Percentiles rank a stretch among this genome's conserved stretches.
Evolutionary conservation across 1,140 invertebrate species (phyloP).

Genomic region (Copidosoma floridanum): DNA sequence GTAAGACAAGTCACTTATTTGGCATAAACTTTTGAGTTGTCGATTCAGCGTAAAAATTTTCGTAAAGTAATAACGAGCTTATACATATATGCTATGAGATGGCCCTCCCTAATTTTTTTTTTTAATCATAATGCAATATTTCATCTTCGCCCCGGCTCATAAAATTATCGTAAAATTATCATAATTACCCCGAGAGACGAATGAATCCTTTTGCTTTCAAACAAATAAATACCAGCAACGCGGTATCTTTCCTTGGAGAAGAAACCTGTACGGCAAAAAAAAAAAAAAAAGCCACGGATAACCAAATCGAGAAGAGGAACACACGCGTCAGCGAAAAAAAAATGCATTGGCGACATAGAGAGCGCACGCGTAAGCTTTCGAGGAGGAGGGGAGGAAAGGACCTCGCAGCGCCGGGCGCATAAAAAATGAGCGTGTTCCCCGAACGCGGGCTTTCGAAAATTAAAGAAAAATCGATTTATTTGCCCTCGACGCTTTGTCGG

Average conservation of each 20-base stretch:
- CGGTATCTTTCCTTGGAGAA: not conserved
- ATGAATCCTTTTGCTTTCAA: no score
- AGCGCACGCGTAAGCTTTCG: not conserved
- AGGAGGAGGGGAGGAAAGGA: not conserved
- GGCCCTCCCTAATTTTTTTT: no score
- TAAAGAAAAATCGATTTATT: constrained; percentile 31
- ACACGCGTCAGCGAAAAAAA: not conserved
- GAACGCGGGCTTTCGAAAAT: constrained; percentile 13
- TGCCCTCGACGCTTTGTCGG: constrained; percentile 23
- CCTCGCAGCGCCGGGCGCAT: constrained; percentile 6
- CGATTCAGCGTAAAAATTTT: no score
- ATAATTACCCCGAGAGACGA: not conserved
- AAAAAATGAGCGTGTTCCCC: constrained; percentile 18
- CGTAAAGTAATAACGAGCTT: no score
- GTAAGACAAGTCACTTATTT: no score
- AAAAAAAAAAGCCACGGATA: no score
- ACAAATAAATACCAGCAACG: not conserved
- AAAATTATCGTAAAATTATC: constrained; percentile 1
- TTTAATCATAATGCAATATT: no score
- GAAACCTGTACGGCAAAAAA: no score
- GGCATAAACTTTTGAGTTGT: no score
- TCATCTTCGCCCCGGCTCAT: no score
- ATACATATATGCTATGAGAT: no score
- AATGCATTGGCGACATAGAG: constrained; percentile 13
- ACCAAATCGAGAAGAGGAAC: not conserved